A percentile compares a stretch with the other conserved stretches of the same genome.
Conservation (phyloP, 2,797 vertebrate species). For the Nannoperca obscura region DNA sequence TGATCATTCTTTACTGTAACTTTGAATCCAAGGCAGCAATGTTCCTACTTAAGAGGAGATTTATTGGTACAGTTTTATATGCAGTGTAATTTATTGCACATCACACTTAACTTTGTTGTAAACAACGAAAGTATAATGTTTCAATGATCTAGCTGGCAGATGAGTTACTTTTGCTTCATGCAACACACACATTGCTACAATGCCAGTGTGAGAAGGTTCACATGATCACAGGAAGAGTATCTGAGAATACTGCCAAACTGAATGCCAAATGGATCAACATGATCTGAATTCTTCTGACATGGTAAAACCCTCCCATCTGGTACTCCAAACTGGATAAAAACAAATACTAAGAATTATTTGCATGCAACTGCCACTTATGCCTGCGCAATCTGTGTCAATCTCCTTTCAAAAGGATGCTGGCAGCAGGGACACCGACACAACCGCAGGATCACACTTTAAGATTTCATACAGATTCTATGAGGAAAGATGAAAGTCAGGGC, state of each 20-base stretch:
- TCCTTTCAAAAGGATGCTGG: constrained; percentile 35
- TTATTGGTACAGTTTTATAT: neutral
- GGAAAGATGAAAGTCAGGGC: constrained; percentile 60
- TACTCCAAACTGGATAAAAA: constrained; percentile 25
- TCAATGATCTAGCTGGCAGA: constrained; percentile 31
- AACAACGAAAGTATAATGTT: neutral
- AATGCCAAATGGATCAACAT: constrained; percentile 36
- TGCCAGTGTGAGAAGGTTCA: constrained; percentile 34
- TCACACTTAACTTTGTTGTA: constrained; percentile 6
- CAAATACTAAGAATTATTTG: constrained; percentile 11
- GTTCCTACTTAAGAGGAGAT: neutral
- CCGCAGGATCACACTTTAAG: constrained; percentile 51
- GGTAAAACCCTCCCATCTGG: constrained; percentile 54
- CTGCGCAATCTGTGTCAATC: constrained; percentile 17
- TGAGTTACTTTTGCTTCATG: constrained; percentile 39
- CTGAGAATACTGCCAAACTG: constrained; percentile 22
- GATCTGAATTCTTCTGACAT: constrained; percentile 45
- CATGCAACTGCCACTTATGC: neutral
- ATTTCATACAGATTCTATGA: constrained; percentile 59
- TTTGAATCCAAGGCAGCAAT: constrained; percentile 15
- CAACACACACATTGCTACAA: constrained; percentile 33
- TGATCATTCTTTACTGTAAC: neutral
- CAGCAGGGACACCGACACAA: constrained; percentile 37
- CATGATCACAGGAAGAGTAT: constrained; percentile 40
- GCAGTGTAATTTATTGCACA: neutral